Conservation (phyloP, 2,113 vertebrate genomes). For the Seriola rivoliana region DNA sequence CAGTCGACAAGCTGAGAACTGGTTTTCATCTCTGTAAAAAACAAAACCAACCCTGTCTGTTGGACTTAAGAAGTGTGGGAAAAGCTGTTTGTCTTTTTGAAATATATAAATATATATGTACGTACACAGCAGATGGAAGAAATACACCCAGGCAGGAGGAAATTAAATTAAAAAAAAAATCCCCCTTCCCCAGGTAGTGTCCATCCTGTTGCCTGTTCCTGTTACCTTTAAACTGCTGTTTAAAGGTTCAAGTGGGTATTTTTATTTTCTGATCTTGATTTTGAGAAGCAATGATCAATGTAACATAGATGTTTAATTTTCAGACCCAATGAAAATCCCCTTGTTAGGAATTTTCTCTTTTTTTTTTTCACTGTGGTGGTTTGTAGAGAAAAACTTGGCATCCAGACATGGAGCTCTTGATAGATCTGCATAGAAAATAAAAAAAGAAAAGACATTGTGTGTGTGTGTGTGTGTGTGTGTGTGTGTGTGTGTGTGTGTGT, state of each 20-base stretch:
- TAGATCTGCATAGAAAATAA: slow-evolving; percentile 85
- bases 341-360: slow-evolving; percentile 44
- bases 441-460: slow-evolving; percentile 23
- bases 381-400: slow-evolving; percentile 87
- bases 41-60: slow-evolving; percentile 70
- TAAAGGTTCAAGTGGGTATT: slow-evolving; percentile 12
- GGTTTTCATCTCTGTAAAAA: slow-evolving; percentile 30
- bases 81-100: slow-evolving; percentile 49
- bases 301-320: slow-evolving; percentile 93
- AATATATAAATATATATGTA: slow-evolving; percentile 76
- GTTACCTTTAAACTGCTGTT: not conserved
- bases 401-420: slow-evolving; percentile 84
- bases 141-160: slow-evolving; percentile 83
- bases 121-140: slow-evolving; percentile 83
- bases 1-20: not conserved
- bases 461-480: slow-evolving; percentile 86
- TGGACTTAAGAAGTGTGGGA: slow-evolving; percentile 86
- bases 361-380: slow-evolving; percentile 94
- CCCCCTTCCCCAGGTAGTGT: not conserved
- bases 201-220: slow-evolving; percentile 1
- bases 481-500: slow-evolving; percentile 85
- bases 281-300: slow-evolving; percentile 82
- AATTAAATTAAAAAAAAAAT: slow-evolving; percentile 69
- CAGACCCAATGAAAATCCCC: slow-evolving; percentile 78
- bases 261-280: slow-evolving; percentile 71